Conservation (phyloP, 2,113 vertebrate species). For the Bagarius yarrelli region DNA sequence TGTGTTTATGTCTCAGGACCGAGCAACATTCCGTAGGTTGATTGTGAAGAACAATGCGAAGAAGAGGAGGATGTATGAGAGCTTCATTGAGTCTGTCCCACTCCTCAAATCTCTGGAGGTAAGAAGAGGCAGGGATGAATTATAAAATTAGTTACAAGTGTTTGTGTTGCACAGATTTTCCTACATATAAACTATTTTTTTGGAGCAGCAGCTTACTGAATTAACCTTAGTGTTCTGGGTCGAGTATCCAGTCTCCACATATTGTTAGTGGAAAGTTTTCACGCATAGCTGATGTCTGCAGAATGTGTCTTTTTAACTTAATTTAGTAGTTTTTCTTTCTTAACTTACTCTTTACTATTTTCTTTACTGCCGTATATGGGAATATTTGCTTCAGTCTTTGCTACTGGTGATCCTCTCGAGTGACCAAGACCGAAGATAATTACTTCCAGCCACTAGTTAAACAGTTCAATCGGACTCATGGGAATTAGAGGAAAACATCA, state of each 20-base stretch:
- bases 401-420: constrained; percentile 3
- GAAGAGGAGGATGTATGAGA: constrained; percentile 91
- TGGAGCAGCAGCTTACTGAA: not conserved
- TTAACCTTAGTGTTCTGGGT: not conserved
- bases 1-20: constrained; percentile 74
- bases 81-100: constrained; percentile 94
- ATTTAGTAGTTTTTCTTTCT: constrained; percentile 3
- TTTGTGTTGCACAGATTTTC: not conserved
- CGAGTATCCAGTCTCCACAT: not conserved
- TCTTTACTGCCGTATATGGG: not conserved
- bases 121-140: constrained; percentile 44
- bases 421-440: constrained; percentile 11
- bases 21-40: constrained; percentile 95
- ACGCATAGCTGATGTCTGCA: not conserved
- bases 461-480: not conserved
- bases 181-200: not conserved
- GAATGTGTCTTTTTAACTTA: constrained; percentile 11
- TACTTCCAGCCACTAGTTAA: not conserved
- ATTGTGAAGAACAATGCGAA: constrained; percentile 96
- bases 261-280: not conserved
- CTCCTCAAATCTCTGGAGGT: constrained; percentile 97
- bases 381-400: not conserved
- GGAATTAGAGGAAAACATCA: not conserved
- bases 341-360: too few species aligned
- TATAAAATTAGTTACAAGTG: not conserved